Evolutionary conservation across 2,797 vertebrate species (phyloP).

Genomic region (Darevskia mixta): DNA sequence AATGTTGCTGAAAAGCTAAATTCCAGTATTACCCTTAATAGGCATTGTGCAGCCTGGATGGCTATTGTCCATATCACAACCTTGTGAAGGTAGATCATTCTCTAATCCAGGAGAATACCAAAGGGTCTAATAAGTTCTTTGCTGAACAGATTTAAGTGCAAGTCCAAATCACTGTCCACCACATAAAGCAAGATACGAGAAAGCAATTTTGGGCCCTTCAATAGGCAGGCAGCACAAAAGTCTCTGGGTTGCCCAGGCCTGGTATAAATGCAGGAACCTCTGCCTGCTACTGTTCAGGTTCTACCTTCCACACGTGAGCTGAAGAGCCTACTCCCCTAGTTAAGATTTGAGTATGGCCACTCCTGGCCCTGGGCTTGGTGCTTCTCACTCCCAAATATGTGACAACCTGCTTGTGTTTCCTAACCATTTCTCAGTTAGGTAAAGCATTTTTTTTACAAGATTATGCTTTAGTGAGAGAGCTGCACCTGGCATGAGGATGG

Average conservation of each 20-base stretch:
- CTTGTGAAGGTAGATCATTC: neutral
- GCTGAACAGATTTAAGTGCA: neutral
- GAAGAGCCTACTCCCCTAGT: neutral
- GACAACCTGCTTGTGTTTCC: neutral
- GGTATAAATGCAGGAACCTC: neutral
- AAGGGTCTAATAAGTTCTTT: neutral
- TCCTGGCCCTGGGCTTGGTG: too few species aligned
- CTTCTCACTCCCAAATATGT: neutral
- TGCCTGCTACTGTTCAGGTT: neutral
- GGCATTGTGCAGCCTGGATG: neutral
- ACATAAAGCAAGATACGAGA: neutral
- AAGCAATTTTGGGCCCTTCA: neutral
- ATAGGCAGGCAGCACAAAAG: neutral
- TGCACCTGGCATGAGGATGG: conserved; percentile 41
- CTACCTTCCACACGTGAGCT: neutral
- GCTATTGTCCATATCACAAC: neutral
- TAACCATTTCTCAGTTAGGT: neutral
- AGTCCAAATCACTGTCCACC: neutral
- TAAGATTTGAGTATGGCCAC: neutral
- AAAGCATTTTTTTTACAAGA: conserved; percentile 44
- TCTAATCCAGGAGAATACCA: neutral
- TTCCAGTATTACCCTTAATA: neutral
- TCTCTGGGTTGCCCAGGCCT: neutral
- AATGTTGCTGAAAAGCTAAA: neutral
- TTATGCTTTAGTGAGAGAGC: conserved; percentile 50